phyloP scores from a whole-genome alignment of 2,888 invertebrate species.

The Drosophila atripex region DNA sequence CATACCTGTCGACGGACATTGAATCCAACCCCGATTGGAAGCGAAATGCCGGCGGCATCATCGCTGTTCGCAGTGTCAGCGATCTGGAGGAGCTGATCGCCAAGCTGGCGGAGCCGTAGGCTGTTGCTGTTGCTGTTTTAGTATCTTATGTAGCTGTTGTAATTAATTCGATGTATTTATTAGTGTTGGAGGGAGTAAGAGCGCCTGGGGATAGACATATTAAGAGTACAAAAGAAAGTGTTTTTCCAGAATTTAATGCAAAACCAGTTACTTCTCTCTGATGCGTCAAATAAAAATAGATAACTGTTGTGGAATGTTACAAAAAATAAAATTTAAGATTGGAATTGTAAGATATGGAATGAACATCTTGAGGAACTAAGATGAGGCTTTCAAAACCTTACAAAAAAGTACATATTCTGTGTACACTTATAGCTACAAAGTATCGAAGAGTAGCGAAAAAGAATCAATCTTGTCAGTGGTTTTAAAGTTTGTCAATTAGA shows the following conservation, averaged over 20 bases:
- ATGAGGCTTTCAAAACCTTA: background rate
- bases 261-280: background rate
- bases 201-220: background rate
- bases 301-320: constrained; percentile 15
- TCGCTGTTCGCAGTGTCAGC: constrained; percentile 84
- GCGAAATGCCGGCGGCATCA: constrained; percentile 84
- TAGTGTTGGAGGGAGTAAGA: background rate
- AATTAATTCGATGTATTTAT: constrained; percentile 3
- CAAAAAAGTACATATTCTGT: background rate
- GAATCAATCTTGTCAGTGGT: constrained; percentile 11
- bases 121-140: constrained; percentile 28
- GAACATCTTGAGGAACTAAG: no score
- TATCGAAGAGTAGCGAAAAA: background rate
- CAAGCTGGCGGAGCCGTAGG: constrained; percentile 45
- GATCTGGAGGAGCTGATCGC: constrained; percentile 50
- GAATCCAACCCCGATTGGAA: constrained; percentile 56
- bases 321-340: no score
- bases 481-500: background rate
- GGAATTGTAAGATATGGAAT: background rate
- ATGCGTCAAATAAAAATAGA: constrained; percentile 3
- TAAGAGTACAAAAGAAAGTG: background rate
- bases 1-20: constrained; percentile 63
- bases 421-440: background rate
- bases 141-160: constrained; percentile 50
- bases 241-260: background rate